A percentile compares a stretch with the other conserved stretches of the same genome.
Evolutionary conservation across 2,797 vertebrate species (phyloP).

Genomic region (Sus cebifrons): DNA sequence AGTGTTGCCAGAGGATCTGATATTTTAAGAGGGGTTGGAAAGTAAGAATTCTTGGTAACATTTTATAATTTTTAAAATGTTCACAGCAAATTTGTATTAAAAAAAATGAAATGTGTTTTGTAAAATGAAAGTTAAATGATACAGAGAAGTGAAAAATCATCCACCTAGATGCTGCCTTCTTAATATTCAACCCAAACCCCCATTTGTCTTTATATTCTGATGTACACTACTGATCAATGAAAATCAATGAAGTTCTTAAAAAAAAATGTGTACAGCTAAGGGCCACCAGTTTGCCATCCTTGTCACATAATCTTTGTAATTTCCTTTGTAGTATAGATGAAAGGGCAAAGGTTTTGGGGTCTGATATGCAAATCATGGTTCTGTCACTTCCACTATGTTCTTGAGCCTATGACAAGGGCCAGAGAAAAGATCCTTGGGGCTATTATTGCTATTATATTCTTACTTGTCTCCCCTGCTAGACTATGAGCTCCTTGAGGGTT

Average conservation of each 20-base stretch:
- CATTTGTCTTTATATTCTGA: slow-evolving; percentile 48
- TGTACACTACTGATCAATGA: slow-evolving; percentile 17
- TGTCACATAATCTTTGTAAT: slow-evolving; percentile 47
- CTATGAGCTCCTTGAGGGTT: neutral
- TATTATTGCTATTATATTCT: neutral
- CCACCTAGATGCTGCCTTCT: slow-evolving; percentile 34
- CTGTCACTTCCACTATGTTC: slow-evolving; percentile 36
- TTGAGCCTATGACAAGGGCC: neutral
- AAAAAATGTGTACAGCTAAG: neutral
- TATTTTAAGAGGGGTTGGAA: slow-evolving; percentile 54
- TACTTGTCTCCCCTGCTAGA: slow-evolving; percentile 31
- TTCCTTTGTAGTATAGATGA: neutral
- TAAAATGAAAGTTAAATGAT: slow-evolving; percentile 17
- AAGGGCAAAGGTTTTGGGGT: slow-evolving; percentile 12
- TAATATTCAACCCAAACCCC: slow-evolving; percentile 40
- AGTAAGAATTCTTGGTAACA: slow-evolving; percentile 38
- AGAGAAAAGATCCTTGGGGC: slow-evolving; percentile 15
- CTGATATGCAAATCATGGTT: slow-evolving; percentile 9
- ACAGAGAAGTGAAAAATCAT: slow-evolving; percentile 61
- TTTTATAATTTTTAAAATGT: slow-evolving; percentile 57
- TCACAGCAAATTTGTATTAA: slow-evolving; percentile 53
- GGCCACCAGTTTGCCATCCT: neutral
- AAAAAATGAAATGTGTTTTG: slow-evolving; percentile 25
- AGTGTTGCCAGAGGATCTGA: slow-evolving; percentile 13
- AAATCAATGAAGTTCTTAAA: slow-evolving; percentile 4